Percentiles rank a stretch among this genome's conserved stretches.
These are phyloP conservation scores for Thamnophis elegans DNA, from an alignment of 2,797 vertebrate genomes.

Conservation along the genomic window DNA sequence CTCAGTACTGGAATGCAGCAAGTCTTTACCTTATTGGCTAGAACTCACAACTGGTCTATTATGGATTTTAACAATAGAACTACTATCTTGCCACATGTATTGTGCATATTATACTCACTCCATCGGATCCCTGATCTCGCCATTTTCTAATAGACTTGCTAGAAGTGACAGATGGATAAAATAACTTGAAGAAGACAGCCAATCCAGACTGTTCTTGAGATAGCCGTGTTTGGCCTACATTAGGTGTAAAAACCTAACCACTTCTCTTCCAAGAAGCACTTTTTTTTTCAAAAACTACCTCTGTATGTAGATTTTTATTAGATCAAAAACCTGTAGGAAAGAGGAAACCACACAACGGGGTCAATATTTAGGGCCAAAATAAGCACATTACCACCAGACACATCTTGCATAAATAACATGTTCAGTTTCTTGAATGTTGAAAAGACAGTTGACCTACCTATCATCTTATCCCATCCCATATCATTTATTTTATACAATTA, in stretches of 20 bases:
- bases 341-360: constrained; percentile 14
- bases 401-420: neutral
- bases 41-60: neutral
- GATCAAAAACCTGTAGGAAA: constrained; percentile 32
- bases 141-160: neutral
- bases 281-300: constrained; percentile 8
- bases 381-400: constrained; percentile 11
- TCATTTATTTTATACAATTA: neutral
- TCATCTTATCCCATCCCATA: neutral
- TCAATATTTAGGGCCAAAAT: neutral
- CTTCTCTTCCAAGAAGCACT: neutral
- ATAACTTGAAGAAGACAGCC: neutral
- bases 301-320: constrained; percentile 20
- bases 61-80: neutral
- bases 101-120: neutral
- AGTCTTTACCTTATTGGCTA: neutral
- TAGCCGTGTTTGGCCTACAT: neutral
- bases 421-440: neutral
- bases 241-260: constrained; percentile 26
- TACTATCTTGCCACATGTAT: neutral
- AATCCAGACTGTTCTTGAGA: too few species aligned
- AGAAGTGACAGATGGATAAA: neutral
- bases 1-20: neutral
- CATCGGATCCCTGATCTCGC: neutral
- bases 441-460: neutral